These are phyloP conservation scores for Scrobipalpa atriplicella DNA, from an alignment of 2,888 invertebrate genomes.

Conservation along the genomic window DNA sequence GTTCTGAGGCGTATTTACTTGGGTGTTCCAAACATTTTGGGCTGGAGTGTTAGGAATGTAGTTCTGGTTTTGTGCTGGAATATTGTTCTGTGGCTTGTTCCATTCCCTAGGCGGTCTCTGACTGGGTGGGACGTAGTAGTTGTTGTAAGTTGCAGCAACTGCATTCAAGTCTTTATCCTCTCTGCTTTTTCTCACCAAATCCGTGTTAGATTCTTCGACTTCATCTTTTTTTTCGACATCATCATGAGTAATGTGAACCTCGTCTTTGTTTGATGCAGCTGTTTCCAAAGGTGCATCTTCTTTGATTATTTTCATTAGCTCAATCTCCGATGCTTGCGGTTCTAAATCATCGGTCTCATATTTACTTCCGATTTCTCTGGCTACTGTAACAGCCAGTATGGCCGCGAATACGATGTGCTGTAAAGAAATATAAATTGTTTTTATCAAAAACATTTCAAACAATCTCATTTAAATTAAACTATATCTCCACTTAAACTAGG, in stretches of 20 bases:
- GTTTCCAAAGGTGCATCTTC: conserved; percentile 39
- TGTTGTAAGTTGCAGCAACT: conserved; percentile 49
- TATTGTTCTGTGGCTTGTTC: conserved; percentile 34
- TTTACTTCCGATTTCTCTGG: conserved; percentile 51
- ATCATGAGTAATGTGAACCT: conserved; percentile 43
- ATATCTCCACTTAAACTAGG: no score
- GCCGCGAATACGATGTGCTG: conserved; percentile 62
- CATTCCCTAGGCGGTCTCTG: conserved; percentile 45
- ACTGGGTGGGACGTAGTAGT: conserved; percentile 46
- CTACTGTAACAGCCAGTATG: conserved; percentile 62
- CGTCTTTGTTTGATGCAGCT: conserved; percentile 50
- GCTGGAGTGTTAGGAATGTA: conserved; percentile 33
- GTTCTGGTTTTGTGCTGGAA: conserved; percentile 34
- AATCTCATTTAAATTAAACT: no score
- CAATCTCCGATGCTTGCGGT: conserved; percentile 53
- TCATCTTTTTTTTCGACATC: conserved; percentile 32
- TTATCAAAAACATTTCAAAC: background rate
- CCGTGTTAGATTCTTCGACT: conserved; percentile 54
- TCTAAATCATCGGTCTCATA: conserved; percentile 53
- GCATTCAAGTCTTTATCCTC: conserved; percentile 35
- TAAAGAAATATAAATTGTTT: conserved; percentile 36
- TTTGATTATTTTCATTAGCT: conserved; percentile 51
- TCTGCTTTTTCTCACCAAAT: conserved; percentile 50
- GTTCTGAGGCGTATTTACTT: conserved; percentile 34
- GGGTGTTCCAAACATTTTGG: conserved; percentile 5